Conservation (phyloP, 2,888 invertebrate species). For the Zele albiditarsus region DNA sequence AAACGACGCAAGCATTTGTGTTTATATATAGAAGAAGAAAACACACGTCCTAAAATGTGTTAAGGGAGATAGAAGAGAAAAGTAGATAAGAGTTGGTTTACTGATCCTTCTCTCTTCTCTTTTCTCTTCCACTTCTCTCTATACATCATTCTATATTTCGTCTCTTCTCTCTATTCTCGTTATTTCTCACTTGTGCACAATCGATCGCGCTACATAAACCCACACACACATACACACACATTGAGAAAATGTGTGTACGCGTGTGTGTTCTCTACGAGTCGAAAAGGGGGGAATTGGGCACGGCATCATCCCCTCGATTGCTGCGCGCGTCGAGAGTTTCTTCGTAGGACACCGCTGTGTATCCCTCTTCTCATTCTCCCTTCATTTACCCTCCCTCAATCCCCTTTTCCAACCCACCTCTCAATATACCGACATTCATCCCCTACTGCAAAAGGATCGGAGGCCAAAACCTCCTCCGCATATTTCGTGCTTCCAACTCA, state of each 20-base stretch:
- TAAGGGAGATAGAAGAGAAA: background rate
- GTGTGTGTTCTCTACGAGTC: background rate
- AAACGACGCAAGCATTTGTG: conserved; percentile 35
- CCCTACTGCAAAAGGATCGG: conserved; percentile 24
- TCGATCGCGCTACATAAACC: conserved; percentile 32
- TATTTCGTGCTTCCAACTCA: conserved; percentile 38
- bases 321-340: conserved; percentile 40
- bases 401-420: background rate
- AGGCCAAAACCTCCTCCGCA: conserved; percentile 30
- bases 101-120: conserved; percentile 27
- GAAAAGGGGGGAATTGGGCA: conserved; percentile 27
- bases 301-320: conserved; percentile 37
- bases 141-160: conserved; percentile 15
- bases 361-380: background rate
- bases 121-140: conserved; percentile 21
- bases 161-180: conserved; percentile 24
- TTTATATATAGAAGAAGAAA: conserved; percentile 21
- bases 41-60: conserved; percentile 37
- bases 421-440: conserved; percentile 1
- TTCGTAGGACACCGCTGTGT: conserved; percentile 25
- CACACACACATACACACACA: background rate
- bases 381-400: background rate
- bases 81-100: conserved; percentile 11
- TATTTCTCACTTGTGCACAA: conserved; percentile 21
- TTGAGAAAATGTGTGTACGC: background rate